Evolutionary conservation across 2,113 vertebrate species (phyloP).

Genomic region (Chaenogobius annularis): DNA sequence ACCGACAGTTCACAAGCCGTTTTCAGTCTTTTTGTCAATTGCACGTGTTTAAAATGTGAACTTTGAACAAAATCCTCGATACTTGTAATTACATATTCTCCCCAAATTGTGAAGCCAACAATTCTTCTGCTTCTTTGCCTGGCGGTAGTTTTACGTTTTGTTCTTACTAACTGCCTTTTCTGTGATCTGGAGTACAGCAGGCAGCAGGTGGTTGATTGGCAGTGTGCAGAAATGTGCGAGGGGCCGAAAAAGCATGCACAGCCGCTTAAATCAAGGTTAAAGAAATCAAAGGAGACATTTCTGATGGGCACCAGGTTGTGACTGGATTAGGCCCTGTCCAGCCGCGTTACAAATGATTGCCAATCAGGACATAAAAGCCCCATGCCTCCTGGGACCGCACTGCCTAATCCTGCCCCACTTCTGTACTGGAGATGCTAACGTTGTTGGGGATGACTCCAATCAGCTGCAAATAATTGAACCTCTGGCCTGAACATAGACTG

Average conservation of each 20-base stretch:
- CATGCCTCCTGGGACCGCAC: constrained; percentile 50
- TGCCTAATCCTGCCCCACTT: constrained; percentile 51
- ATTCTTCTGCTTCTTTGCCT: background rate
- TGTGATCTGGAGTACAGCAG: constrained; percentile 25
- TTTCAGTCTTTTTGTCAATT: too few species aligned
- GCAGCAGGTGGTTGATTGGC: constrained; percentile 43
- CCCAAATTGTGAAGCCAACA: too few species aligned
- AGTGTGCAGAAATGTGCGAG: constrained; percentile 16
- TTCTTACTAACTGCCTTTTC: constrained; percentile 9
- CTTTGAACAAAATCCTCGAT: too few species aligned
- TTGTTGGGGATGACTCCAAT: constrained; percentile 61
- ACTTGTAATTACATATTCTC: too few species aligned
- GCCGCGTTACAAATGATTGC: constrained; percentile 59
- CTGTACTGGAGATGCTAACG: constrained; percentile 55
- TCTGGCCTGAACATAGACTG: constrained; percentile 58
- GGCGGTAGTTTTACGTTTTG: background rate
- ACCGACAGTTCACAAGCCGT: too few species aligned
- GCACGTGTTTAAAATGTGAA: too few species aligned
- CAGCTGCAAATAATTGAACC: constrained; percentile 61
- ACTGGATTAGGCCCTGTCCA: constrained; percentile 60
- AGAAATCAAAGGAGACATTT: constrained; percentile 50
- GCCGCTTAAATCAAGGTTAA: constrained; percentile 57
- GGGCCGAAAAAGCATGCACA: constrained; percentile 9
- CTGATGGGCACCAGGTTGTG: constrained; percentile 39
- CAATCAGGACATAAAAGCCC: constrained; percentile 64